Evolutionary conservation across 2,113 vertebrate species (phyloP), one percentile per base, ranked within the genome.

Genomic region (Sander lucioperca): DNA sequence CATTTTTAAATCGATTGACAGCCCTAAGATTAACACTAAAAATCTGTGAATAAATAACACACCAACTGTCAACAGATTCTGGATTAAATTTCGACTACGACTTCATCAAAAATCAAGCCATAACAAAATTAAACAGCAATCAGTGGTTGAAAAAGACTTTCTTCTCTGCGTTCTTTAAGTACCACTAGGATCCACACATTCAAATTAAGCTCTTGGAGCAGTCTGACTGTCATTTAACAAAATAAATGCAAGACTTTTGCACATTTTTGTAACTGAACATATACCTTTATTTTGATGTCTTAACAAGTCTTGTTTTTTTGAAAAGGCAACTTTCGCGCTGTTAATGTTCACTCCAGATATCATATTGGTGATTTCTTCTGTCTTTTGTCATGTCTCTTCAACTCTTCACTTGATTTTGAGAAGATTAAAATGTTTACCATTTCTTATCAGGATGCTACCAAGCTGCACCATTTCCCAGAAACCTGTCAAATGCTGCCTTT

Each of bases 401-500:
- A 15, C 4, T 43, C 4, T 67, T 48, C 15, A 33, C 27, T 25
- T 57, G 7, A 27, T 23, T 72, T 63, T n/a, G 19, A 63, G 10
- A 72, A 12, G 58, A 78, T 72, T 45, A 14, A 73, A 53, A 51
- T 56, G 36, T 53, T 70, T 39, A 18, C 57, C 9, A 27, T 54
- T 61, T 45, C 11, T 19, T 68, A 33, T 78, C 39, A 21, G 30
- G 11, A 53, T 0, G 30, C 16, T 67, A 48, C 62, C 13, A 23
- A 59, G 14, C 39, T 57, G n/a, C 53, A 18, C 43, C 19, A 8
- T 71, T 63, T 64, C 64, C 9, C 16, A 68, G 39, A 10, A 66
- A 15, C 14, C 43, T 53, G 50, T 15, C 63, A 61, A 65, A 59
- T 9, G 13, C 47, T n/a, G 45, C 19, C 9, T 50, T 56, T 30